These are phyloP conservation scores for Xestia xanthographa DNA, from an alignment of 2,888 invertebrate genomes.

Conservation along the genomic window DNA sequence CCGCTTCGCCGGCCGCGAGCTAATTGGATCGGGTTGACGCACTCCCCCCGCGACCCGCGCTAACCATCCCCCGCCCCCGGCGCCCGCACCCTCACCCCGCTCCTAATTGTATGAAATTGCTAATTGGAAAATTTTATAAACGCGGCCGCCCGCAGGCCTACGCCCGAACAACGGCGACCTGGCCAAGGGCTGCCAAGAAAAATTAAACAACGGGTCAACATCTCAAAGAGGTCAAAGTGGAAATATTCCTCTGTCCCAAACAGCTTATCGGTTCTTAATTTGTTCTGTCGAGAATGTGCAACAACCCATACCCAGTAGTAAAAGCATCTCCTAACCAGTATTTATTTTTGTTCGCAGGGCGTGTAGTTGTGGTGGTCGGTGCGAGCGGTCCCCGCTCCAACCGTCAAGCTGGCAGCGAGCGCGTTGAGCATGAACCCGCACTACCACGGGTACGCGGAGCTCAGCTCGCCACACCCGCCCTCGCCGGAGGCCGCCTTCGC, in stretches of 20 bases:
- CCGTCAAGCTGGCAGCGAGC: constrained; percentile 97
- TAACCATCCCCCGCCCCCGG: constrained; percentile 71
- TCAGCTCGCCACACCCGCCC: constrained; percentile 94
- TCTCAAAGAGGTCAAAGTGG: constrained; percentile 63
- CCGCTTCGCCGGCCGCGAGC: constrained; percentile 89
- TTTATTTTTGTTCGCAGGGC: constrained; percentile 81
- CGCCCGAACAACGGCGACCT: constrained; percentile 75
- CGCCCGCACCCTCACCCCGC: constrained; percentile 77
- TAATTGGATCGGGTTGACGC: constrained; percentile 91
- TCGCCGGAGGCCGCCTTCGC: constrained; percentile 94
- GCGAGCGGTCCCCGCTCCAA: constrained; percentile 90
- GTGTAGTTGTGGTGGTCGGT: constrained; percentile 88
- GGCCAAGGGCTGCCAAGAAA: constrained; percentile 75
- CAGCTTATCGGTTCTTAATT: constrained; percentile 42
- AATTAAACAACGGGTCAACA: constrained; percentile 76
- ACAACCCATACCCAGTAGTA: neutral
- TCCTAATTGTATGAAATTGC: constrained; percentile 91
- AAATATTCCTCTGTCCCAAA: constrained; percentile 27
- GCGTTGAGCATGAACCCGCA: constrained; percentile 97
- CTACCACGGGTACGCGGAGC: constrained; percentile 96
- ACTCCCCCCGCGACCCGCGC: constrained; percentile 78
- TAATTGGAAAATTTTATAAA: constrained; percentile 91
- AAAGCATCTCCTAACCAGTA: constrained; percentile 1
- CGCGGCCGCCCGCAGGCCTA: constrained; percentile 87
- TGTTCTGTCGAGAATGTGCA: neutral